Percentiles rank a stretch among this genome's conserved stretches.
Evolutionary conservation across 2,113 vertebrate species (phyloP).

Genomic region (Nematolebias whitei): DNA sequence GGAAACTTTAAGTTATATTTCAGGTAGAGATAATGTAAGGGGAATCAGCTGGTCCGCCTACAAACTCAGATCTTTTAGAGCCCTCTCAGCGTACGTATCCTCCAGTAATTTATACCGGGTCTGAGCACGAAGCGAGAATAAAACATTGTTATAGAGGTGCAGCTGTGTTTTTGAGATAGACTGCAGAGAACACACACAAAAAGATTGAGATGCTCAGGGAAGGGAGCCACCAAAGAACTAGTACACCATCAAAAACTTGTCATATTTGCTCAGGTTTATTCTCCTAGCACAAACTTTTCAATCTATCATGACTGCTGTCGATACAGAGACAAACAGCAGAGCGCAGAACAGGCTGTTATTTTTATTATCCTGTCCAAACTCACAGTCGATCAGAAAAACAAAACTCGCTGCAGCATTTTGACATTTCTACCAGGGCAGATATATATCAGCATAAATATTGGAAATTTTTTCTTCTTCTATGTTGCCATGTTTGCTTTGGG

Average conservation of each 20-base stretch:
- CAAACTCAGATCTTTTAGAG: conserved; percentile 4
- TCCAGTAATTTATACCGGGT: background rate
- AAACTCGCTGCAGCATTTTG: background rate
- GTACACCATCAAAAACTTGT: conserved; percentile 25
- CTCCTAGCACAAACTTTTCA: background rate
- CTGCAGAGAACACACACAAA: conserved; percentile 13
- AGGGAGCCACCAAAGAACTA: conserved; percentile 10
- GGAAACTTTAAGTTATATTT: background rate
- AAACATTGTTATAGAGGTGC: conserved; percentile 3
- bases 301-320: background rate
- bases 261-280: conserved; percentile 15
- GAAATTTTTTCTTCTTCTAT: background rate
- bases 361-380: background rate
- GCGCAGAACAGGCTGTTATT: background rate
- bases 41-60: background rate
- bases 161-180: background rate
- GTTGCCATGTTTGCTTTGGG: background rate
- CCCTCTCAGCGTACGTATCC: background rate
- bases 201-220: background rate
- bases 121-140: conserved; percentile 10
- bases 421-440: background rate
- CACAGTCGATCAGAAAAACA: conserved; percentile 9
- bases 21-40: background rate
- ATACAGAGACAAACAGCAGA: background rate
- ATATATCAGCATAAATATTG: background rate